These are phyloP conservation scores for Rhizomys pruinosus DNA, from an alignment of 2,113 vertebrate genomes.

Conservation along the genomic window DNA sequence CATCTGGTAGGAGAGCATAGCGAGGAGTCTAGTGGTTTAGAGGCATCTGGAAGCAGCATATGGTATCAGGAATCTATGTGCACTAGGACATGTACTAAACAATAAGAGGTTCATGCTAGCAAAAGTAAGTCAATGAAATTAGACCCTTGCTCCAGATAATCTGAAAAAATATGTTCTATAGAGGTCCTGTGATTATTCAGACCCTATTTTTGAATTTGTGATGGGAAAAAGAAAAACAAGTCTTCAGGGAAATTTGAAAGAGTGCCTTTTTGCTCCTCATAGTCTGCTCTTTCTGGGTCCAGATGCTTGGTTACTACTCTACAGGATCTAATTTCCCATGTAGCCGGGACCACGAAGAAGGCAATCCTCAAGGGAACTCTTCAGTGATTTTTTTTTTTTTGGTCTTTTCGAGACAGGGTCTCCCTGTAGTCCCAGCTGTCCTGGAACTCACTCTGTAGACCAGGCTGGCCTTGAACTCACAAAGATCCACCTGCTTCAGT, in stretches of 20 bases:
- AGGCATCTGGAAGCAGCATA: not conserved
- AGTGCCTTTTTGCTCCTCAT: not conserved
- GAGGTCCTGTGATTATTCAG: not conserved
- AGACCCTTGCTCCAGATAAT: not conserved
- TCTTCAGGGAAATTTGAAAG: not conserved
- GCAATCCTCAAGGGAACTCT: not conserved
- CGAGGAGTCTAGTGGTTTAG: not conserved
- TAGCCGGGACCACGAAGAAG: not conserved
- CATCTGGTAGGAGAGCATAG: not conserved
- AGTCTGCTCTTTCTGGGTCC: too few relatives aligned
- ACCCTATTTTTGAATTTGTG: not conserved
- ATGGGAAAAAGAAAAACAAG: not conserved
- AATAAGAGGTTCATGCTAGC: too few relatives aligned
- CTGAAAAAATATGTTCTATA: not conserved
- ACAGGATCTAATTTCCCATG: not conserved
- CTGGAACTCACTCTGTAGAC: too few relatives aligned
- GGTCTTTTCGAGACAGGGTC: too few relatives aligned
- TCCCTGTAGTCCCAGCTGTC: too few relatives aligned
- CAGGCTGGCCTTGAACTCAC: too few relatives aligned
- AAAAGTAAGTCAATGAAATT: not conserved
- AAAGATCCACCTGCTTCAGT: too few relatives aligned
- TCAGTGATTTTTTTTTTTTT: not conserved
- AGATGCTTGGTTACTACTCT: fast-evolving
- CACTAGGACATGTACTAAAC: not conserved
- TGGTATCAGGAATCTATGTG: not conserved